Conservation (phyloP, 2,113 vertebrate genomes). For the Pseudorhombus dupliciocellatus region DNA sequence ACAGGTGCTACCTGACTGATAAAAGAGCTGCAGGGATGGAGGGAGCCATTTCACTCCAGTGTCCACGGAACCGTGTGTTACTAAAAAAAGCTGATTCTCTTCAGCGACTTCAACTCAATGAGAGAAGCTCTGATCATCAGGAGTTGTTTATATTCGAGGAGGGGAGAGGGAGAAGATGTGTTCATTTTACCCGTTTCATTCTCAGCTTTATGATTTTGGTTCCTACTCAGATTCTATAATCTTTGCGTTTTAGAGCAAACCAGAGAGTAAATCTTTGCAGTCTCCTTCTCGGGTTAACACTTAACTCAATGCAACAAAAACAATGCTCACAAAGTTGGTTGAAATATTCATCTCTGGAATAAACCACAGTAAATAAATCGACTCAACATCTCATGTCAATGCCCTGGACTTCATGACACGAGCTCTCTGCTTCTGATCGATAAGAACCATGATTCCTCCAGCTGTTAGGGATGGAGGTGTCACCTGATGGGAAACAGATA, state of each 20-base stretch:
- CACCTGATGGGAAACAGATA: not conserved
- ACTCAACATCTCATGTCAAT: too few relatives aligned
- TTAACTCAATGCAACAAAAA: too few relatives aligned
- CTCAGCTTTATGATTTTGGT: not conserved
- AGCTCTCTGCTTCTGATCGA: not conserved
- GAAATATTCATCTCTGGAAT: too few relatives aligned
- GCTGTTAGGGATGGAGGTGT: not conserved
- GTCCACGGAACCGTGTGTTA: constrained; percentile 25
- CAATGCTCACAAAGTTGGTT: too few relatives aligned
- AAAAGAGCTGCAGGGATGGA: constrained; percentile 60
- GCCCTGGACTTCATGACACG: too few relatives aligned
- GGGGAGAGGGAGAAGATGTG: not conserved
- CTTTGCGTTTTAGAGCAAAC: too few relatives aligned
- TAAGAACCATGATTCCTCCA: not conserved
- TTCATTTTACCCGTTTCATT: not conserved
- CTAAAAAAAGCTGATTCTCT: constrained; percentile 12
- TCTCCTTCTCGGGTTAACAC: too few relatives aligned
- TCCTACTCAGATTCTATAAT: not conserved
- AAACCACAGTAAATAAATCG: too few relatives aligned
- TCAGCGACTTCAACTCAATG: not conserved
- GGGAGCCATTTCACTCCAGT: constrained; percentile 21
- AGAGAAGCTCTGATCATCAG: not conserved
- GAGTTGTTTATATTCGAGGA: not conserved
- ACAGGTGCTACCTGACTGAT: constrained; percentile 75
- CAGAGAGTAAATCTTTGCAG: too few relatives aligned